Evolutionary conservation across 2,888 invertebrate species (phyloP).

Genomic region (Campoplex nolae): DNA sequence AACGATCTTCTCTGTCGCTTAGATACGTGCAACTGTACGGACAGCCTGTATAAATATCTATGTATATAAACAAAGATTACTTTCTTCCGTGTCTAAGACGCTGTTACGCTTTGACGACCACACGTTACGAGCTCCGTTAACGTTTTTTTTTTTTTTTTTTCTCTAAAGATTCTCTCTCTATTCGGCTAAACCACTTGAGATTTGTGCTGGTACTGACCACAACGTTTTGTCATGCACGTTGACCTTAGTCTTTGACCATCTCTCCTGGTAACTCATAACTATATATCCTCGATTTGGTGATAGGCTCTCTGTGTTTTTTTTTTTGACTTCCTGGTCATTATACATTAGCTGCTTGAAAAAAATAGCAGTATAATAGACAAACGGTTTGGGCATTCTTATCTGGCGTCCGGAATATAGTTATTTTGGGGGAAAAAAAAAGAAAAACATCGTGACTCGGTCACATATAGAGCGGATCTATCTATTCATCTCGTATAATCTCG

Average conservation of each 20-base stretch:
- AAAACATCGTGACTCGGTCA: neutral
- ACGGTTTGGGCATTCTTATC: neutral
- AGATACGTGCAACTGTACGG: neutral
- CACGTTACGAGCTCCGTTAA: conserved; percentile 81
- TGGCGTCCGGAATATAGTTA: conserved; percentile 8
- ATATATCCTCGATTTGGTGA: conserved; percentile 15
- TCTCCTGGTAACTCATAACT: conserved; percentile 17
- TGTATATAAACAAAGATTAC: conserved; percentile 45
- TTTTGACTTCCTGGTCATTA: conserved; percentile 23
- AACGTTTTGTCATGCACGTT: conserved; percentile 69
- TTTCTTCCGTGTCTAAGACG: conserved; percentile 66
- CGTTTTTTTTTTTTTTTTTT: conserved; percentile 72
- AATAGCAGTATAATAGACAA: conserved; percentile 39
- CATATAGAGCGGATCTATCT: conserved; percentile 40
- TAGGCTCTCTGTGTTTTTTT: neutral
- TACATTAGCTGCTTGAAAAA: conserved; percentile 40
- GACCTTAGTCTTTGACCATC: conserved; percentile 27
- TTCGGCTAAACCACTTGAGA: conserved; percentile 11
- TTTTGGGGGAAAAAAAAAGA: neutral
- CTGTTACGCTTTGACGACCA: conserved; percentile 80
- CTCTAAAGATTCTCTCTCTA: conserved; percentile 45
- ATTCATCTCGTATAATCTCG: conserved; percentile 14
- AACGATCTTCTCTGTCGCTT: neutral
- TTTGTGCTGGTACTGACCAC: conserved; percentile 58
- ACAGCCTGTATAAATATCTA: conserved; percentile 15